Base-by-base conservation (phyloP, 2,113 vertebrate species). In the Pontoporia blainvillei region DNA sequence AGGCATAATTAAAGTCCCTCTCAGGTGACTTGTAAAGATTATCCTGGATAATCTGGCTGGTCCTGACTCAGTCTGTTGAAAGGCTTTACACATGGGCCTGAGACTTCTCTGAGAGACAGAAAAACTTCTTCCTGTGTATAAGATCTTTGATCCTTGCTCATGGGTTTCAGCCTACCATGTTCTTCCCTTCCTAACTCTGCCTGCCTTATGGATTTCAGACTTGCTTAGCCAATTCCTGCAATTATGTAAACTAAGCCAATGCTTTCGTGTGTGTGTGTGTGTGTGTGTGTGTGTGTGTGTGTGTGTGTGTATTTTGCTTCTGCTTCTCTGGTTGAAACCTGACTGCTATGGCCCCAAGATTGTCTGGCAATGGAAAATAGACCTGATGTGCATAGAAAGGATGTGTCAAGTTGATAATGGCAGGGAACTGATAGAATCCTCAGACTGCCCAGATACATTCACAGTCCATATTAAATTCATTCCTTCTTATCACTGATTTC, bases 131-230 rank as follows among this genome's bases (percentile, higher is more conserved):
- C 34, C 29, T 34, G 6, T 64, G 49, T 34, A 29, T 6, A 69
- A 66, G 23, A 73, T 18, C 31, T 39, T 49, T 34, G 36, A 27
- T 23, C 8, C 25, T 52, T 41, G 1, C 2, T 76, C 6, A 20
- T 5, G 5, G 34, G 12, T 34, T 90, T 14, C 34, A 78, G 6
- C 5, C 8, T 13, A 5, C 4, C 23, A 7, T 1, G 0, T 21
- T 31, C 29, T 84, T 61, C 46, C 83, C 27, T 76, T 61, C 31
- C 14, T 34, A 27, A 12, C 36, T 36, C 25, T 87, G 8, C 17
- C 25, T 61, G 4, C 27, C n/a, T 46, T 62, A 0, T 52, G 20
- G 27, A 59, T 76, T 82, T 86, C 27, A 87, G 34, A 57, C 1
- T 44, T 64, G 8, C 49, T 27, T 49, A 1, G 2, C 5, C 25